Evolutionary conservation across 2,113 vertebrate genomes (phyloP).

Genomic region (Phaetusa simplex): DNA sequence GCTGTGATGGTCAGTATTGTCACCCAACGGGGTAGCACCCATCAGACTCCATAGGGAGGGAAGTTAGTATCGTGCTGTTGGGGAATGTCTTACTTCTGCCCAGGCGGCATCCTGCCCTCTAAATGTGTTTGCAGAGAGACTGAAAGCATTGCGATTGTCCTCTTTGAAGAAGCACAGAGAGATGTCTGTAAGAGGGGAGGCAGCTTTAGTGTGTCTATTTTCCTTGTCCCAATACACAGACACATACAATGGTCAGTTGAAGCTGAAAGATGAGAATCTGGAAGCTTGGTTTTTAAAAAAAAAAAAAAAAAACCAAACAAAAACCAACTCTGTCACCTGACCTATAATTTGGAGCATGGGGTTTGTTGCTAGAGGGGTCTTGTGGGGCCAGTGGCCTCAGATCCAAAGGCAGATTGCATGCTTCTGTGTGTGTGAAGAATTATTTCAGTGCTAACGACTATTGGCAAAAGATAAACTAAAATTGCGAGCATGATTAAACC

Average conservation of each 20-base stretch:
- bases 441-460: neutral
- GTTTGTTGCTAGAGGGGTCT: neutral
- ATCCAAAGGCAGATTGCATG: neutral
- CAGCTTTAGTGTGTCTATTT: neutral
- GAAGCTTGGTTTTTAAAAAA: neutral
- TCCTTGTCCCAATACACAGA: neutral
- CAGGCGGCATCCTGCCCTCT: neutral
- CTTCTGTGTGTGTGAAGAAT: neutral
- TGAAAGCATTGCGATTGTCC: neutral
- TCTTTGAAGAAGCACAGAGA: neutral
- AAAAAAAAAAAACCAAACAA: too few relatives aligned
- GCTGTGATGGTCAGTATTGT: neutral
- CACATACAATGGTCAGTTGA: neutral
- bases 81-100: fast-evolving
- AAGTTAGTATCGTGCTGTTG: neutral
- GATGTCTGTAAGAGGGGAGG: neutral
- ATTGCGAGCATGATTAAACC: neutral
- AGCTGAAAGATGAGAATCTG: neutral
- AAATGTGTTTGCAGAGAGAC: neutral
- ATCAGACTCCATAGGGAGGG: neutral
- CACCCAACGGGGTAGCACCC: neutral
- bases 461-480: neutral
- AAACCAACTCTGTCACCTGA: neutral
- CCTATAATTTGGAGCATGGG: neutral
- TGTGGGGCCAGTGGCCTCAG: neutral